Evolutionary conservation across 1,140 invertebrate genomes (phyloP).

Genomic region (Phthorimaea operculella): DNA sequence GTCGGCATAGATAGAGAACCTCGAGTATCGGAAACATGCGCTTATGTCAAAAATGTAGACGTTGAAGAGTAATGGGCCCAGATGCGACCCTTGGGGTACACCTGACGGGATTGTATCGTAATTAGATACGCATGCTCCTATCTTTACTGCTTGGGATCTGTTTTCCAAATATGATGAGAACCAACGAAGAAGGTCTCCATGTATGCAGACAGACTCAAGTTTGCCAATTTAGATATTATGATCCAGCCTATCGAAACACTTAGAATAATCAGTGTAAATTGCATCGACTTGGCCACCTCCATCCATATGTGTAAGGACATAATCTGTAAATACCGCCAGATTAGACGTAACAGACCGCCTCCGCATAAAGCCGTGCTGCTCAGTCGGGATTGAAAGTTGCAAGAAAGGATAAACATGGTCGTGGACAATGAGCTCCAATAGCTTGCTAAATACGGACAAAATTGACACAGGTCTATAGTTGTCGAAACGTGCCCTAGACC

Average conservation of each 20-base stretch:
- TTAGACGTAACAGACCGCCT: background rate
- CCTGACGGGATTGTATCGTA: background rate
- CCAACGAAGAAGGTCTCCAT: background rate
- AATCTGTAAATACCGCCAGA: background rate
- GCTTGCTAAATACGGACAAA: background rate
- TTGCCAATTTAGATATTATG: background rate
- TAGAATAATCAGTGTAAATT: conserved; percentile 1
- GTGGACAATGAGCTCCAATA: background rate
- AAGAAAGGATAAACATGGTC: background rate
- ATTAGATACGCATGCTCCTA: background rate
- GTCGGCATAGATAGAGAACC: background rate
- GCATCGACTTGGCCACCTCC: background rate
- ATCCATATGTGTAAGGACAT: background rate
- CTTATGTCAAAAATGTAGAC: background rate
- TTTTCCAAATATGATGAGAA: background rate
- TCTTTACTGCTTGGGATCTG: background rate
- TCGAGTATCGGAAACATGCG: background rate
- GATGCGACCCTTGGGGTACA: background rate
- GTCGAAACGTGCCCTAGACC: background rate
- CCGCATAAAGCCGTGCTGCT: background rate
- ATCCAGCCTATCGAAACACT: background rate
- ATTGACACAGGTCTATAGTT: background rate
- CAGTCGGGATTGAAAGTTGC: background rate
- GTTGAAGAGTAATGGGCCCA: background rate
- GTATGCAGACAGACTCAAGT: background rate